Evolutionary conservation across 2,113 vertebrate genomes (phyloP).

Genomic region (Gallinago jamesoni): DNA sequence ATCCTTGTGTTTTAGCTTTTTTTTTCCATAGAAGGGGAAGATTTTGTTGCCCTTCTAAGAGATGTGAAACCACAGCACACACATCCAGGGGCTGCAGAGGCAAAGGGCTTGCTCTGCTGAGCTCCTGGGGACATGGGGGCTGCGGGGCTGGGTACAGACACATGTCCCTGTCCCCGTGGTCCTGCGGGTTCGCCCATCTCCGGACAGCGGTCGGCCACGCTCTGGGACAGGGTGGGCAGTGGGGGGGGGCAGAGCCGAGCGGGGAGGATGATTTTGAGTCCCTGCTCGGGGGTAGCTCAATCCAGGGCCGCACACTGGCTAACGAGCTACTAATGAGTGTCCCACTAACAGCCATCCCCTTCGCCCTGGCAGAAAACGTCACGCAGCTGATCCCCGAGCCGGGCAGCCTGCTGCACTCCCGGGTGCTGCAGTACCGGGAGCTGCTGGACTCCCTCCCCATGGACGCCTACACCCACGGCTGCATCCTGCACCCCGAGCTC

Average conservation of each 20-base stretch:
- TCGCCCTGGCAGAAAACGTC: slow-evolving; percentile 80
- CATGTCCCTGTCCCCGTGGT: accelerated
- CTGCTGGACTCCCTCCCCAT: slow-evolving; percentile 94
- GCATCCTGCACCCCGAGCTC: slow-evolving; percentile 98
- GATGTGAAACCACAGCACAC: not conserved
- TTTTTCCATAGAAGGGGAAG: not conserved
- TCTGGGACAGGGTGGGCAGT: not conserved
- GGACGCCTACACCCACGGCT: slow-evolving; percentile 98
- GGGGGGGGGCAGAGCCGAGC: not conserved
- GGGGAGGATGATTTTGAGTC: accelerated
- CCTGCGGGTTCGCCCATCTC: not conserved
- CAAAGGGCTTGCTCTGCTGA: not conserved
- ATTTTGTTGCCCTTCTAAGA: not conserved
- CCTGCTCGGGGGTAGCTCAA: not conserved
- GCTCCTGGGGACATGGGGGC: accelerated
- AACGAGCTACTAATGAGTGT: accelerated
- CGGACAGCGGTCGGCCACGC: accelerated
- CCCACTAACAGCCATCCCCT: not conserved
- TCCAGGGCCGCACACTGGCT: not conserved
- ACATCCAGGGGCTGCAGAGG: not conserved
- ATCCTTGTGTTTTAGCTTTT: not conserved
- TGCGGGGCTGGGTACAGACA: not conserved
- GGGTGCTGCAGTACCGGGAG: slow-evolving; percentile 93
- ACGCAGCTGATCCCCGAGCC: slow-evolving; percentile 88
- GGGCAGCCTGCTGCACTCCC: slow-evolving; percentile 81